Evolutionary conservation across 1,140 invertebrate genomes (phyloP).

Genomic region (Cydia splendana): DNA sequence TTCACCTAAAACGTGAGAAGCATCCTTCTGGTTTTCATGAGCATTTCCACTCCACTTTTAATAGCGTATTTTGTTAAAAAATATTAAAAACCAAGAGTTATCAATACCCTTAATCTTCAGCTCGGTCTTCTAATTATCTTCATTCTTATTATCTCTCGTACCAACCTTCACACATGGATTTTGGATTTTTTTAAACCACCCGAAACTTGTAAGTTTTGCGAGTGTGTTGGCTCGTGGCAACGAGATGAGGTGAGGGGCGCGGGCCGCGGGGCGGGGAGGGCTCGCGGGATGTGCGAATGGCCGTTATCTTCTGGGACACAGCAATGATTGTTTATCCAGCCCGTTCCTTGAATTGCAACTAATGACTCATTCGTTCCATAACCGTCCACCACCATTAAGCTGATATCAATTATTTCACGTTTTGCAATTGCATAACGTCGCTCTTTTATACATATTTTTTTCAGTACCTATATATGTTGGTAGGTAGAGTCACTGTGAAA

Average conservation of each 20-base stretch:
- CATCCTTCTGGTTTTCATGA: no score
- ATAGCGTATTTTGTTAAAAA: no score
- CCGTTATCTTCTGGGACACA: constrained; percentile 70
- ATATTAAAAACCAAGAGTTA: no score
- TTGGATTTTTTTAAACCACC: not conserved
- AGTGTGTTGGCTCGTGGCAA: constrained; percentile 33
- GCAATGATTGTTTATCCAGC: constrained; percentile 78
- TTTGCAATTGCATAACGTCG: constrained; percentile 35
- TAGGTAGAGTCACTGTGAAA: no score
- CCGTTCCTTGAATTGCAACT: constrained; percentile 77
- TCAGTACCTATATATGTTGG: not conserved
- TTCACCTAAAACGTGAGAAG: no score
- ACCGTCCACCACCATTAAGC: constrained; percentile 59
- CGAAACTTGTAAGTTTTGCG: not conserved
- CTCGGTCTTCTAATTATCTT: no score
- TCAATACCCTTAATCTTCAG: no score
- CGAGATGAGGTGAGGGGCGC: constrained; percentile 40
- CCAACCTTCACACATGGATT: no score
- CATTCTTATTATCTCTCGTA: no score
- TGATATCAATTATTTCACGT: constrained; percentile 39
- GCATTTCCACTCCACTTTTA: no score
- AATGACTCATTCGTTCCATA: constrained; percentile 73
- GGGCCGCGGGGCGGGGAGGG: constrained; percentile 42
- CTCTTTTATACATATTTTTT: constrained; percentile 30
- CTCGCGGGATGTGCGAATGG: constrained; percentile 69